Evolutionary conservation across 2,113 vertebrate species (phyloP), one percentile per base, ranked within the genome.

Genomic region (Zapus hudsonius): DNA sequence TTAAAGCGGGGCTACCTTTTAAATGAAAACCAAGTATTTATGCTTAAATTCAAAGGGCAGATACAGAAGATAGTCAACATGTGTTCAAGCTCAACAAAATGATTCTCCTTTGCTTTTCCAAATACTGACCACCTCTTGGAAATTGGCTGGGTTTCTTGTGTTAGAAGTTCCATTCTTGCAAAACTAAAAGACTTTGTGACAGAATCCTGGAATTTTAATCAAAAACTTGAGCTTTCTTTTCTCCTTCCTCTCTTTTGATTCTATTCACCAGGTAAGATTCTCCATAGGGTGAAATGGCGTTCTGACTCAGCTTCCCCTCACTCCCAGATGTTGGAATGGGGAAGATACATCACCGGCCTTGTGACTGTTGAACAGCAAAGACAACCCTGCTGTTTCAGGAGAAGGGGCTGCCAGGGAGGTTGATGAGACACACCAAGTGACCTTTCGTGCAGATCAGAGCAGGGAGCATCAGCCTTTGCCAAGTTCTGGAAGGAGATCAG

Each of bases 1-100:
- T 96, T 92, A 94, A 84, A 92, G 87, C n/a, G 22, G 92, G 40
- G 74, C 78, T n/a, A 69, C 93, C 94, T 96, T 94, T 95, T 69
- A 96, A 90, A 86, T 93, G 27, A 69, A 84, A 72, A 81, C 79
- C 89, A 91, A 87, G 86, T 74, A 5, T 86, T 67, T 91, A 95
- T 86, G 80, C 59, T 95, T 96, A 95, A 96, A 87, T 81, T 79
- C 69, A 90, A 79, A 96, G 80, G 64, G 42, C 96, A 92, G 61
- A 95, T 87, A 63, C 7, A 66, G 79, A 85, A 80, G 23, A 42
- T 90, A 72, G 36, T 84, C 47, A 88, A 75, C 61, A 63, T 83
- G 47, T 74, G 27, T 52, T 78, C 7, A 73, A 78, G 70, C 19
- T 22, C 40, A 55, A 87, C 61, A 92, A 93, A 95, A 91, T 63